Evolutionary conservation across 2,113 vertebrate genomes (phyloP).

Genomic region (Rhagologus leucostigma): DNA sequence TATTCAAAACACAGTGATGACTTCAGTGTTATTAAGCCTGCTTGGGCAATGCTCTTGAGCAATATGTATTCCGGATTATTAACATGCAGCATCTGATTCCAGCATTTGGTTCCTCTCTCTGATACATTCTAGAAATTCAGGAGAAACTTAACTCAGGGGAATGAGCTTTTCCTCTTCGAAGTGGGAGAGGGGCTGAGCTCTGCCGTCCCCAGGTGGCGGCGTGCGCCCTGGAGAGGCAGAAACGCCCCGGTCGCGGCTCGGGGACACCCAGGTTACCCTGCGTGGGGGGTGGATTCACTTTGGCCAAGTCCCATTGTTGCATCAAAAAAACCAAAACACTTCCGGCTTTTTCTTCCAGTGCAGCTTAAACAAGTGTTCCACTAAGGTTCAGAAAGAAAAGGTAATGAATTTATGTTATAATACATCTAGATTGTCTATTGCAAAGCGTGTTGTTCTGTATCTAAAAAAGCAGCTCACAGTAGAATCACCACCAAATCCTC

Average conservation of each 20-base stretch:
- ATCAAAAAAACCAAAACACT: not conserved
- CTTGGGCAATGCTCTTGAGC: not conserved
- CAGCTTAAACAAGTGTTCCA: not conserved
- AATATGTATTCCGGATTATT: not conserved
- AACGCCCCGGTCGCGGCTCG: fast-evolving
- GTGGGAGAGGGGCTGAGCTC: not conserved
- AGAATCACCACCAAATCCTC: not conserved
- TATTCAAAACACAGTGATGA: not conserved
- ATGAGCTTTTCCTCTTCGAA: not conserved
- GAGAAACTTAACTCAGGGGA: not conserved
- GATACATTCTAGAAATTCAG: not conserved
- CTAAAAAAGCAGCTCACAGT: not conserved
- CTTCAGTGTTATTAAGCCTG: not conserved
- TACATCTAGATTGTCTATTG: not conserved
- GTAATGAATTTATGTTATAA: not conserved
- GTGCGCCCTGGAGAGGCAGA: not conserved
- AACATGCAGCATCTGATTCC: not conserved
- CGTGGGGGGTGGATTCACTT: fast-evolving
- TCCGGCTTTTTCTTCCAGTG: not conserved
- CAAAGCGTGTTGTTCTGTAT: not conserved
- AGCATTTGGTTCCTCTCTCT: not conserved
- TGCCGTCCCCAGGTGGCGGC: not conserved
- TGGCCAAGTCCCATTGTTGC: not conserved
- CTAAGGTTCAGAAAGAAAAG: not conserved
- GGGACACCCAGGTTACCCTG: not conserved